Evolutionary conservation across 2,113 vertebrate species (phyloP), one percentile per base, ranked within the genome.

Genomic region (Proteles cristata): DNA sequence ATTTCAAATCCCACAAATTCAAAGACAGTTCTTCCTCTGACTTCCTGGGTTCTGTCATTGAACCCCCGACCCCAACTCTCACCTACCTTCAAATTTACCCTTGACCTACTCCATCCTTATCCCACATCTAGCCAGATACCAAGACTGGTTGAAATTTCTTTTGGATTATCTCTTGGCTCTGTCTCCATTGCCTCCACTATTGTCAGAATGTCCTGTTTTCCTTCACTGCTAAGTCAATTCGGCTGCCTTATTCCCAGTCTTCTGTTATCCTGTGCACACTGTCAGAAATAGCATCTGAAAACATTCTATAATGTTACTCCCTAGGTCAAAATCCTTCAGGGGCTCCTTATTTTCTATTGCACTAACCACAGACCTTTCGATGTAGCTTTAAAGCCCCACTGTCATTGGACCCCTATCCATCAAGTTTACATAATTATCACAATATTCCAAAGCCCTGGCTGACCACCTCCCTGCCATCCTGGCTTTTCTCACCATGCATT

Each of bases 1-100:
- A 76, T 93, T 66, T 84, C 94, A 82, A 63, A 79, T 87, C 45
- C 50, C 61, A 39, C 63, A n/a, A 5, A 33, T 93, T 81, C 79
- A 83, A 73, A 74, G 35, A n/a, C 19, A 84, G 1, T 71, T 48
- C 63, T 69, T 93, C 58, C 61, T 84, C 33, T 7, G 48, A 2
- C 17, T 80, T 63, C 6, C 77, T 33, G 9, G 11, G 11, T 73
- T 80, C 28, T 61, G 33, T 58, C 43, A 28, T 76, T 10, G 58
- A 61, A 77, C 11, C 14, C 12, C 15, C 26, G 14, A 33, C 26
- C 26, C n/a, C 50, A 45, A 9, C 39, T 65, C 12, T 92, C 33
- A 80, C 11, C 33, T 25, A 65, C 19, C 55, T 86, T 69, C 50
- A 63, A 0, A 50, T 71, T 53, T 68, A 81, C 28, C 45, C 1